Conservation (phyloP, 2,888 invertebrate genomes). For the Mesodorylaimus sp. region DNA sequence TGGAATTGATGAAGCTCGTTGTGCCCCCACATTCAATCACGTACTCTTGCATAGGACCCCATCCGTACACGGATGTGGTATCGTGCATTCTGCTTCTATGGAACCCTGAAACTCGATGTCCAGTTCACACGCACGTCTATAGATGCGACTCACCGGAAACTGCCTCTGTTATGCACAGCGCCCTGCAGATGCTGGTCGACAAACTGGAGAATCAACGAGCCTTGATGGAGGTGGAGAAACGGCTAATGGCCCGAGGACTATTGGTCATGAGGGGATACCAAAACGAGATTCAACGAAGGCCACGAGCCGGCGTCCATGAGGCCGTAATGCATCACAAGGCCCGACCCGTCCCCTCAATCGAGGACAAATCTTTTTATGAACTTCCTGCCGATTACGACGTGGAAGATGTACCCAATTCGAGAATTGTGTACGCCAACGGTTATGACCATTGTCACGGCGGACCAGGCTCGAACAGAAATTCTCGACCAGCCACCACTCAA, state of each 20-base stretch:
- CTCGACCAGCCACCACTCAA: too few relatives aligned
- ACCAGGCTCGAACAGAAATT: too few relatives aligned
- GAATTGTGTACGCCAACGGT: background rate
- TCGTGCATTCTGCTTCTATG: slow-evolving; percentile 76
- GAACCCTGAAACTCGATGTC: slow-evolving; percentile 80
- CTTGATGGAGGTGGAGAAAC: slow-evolving; percentile 56
- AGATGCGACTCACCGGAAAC: slow-evolving; percentile 75
- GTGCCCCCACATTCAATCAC: slow-evolving; percentile 83
- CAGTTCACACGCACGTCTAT: slow-evolving; percentile 83
- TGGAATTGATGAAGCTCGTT: slow-evolving; percentile 62
- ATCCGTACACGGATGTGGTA: slow-evolving; percentile 59
- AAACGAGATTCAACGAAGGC: background rate
- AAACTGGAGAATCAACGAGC: slow-evolving; percentile 68
- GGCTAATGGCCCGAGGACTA: slow-evolving; percentile 31
- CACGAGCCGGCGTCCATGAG: too few relatives aligned
- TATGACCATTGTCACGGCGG: too few relatives aligned
- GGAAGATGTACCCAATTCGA: background rate
- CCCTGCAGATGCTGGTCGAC: slow-evolving; percentile 58
- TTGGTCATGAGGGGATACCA: slow-evolving; percentile 10
- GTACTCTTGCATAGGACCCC: slow-evolving; percentile 56
- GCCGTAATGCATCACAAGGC: too few relatives aligned
- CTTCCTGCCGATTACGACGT: background rate
- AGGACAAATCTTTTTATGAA: too few relatives aligned
- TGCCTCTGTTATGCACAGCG: slow-evolving; percentile 63
- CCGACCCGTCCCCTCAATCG: too few relatives aligned